phyloP scores from a whole-genome alignment of 2,797 vertebrate genomes.

The Mus minutoides region DNA sequence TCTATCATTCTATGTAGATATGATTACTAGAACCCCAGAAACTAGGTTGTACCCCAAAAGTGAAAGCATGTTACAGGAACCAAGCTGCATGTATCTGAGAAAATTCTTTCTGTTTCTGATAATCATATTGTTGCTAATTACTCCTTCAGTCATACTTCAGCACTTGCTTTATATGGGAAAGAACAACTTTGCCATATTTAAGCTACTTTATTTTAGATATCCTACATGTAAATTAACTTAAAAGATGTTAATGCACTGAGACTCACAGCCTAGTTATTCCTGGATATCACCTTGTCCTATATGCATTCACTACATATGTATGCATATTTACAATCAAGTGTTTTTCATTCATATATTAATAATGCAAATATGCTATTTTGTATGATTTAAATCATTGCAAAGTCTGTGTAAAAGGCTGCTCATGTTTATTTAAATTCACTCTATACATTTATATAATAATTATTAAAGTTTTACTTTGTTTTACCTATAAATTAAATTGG shows the following conservation, averaged over 20 bases:
- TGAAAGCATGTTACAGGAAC: not conserved
- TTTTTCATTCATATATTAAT: constrained; percentile 30
- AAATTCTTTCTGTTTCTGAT: not conserved
- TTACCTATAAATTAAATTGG: not conserved
- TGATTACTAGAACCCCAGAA: not conserved
- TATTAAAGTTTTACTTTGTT: constrained; percentile 40
- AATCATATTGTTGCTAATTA: not conserved
- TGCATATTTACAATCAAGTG: constrained; percentile 31
- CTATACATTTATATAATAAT: not conserved
- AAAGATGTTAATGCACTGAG: not conserved
- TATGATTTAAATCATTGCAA: not conserved
- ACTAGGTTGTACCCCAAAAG: not conserved
- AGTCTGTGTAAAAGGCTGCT: not conserved
- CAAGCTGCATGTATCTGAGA: not conserved
- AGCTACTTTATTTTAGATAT: not conserved
- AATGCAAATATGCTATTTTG: not conserved
- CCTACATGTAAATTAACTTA: not conserved
- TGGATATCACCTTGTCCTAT: not conserved
- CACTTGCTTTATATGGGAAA: not conserved
- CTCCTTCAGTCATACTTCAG: not conserved
- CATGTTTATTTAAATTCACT: not conserved
- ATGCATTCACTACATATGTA: not conserved
- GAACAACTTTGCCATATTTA: constrained; percentile 40
- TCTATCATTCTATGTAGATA: not conserved
- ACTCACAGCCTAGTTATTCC: not conserved